These are phyloP conservation scores for Hemicordylus capensis DNA, from an alignment of 2,113 vertebrate species.

Conservation along the genomic window DNA sequence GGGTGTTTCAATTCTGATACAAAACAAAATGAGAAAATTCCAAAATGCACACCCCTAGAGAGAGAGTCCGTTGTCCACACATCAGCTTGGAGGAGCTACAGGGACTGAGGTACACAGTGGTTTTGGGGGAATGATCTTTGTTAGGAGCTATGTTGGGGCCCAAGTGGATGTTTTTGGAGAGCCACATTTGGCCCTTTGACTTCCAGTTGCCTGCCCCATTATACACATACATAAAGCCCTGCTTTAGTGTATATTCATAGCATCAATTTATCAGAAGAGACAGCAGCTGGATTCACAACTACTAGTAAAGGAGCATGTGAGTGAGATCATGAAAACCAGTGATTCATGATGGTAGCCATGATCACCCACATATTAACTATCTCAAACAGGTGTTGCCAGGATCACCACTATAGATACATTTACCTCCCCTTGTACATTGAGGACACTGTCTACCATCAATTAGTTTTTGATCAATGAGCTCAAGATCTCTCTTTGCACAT, in stretches of 20 bases:
- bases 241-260: neutral
- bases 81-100: too few relatives aligned
- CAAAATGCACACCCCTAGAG: too few relatives aligned
- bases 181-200: too few relatives aligned
- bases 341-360: neutral
- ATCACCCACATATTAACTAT: neutral
- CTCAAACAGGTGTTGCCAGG: neutral
- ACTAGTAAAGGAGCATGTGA: neutral
- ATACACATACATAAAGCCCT: neutral
- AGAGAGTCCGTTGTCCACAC: too few relatives aligned
- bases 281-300: neutral
- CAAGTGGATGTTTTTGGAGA: neutral
- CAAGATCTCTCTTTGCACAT: conserved; percentile 30
- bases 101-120: too few relatives aligned
- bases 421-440: conserved; percentile 33
- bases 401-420: conserved; percentile 36
- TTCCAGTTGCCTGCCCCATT: neutral
- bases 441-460: conserved; percentile 44
- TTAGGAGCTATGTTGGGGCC: too few relatives aligned
- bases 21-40: too few relatives aligned
- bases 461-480: conserved; percentile 31
- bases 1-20: too few relatives aligned
- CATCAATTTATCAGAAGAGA: neutral
- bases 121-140: too few relatives aligned
- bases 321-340: neutral